Conservation (phyloP, 1,140 invertebrate genomes). For the Hylyphantes graminicola region DNA sequence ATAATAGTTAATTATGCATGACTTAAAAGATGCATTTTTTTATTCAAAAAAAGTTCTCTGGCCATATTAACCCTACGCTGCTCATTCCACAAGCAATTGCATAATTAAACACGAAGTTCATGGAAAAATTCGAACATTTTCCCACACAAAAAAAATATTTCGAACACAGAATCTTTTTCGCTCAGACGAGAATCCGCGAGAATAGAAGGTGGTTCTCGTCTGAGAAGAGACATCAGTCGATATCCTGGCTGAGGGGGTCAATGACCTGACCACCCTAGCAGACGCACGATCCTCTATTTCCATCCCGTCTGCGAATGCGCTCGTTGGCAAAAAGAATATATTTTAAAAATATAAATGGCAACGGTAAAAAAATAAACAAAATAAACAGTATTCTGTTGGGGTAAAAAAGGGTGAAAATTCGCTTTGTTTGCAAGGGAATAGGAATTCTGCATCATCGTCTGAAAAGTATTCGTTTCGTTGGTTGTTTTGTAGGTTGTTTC, state of each 20-base stretch:
- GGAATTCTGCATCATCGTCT: constrained; percentile 6
- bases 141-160: neutral
- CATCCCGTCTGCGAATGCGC: constrained; percentile 21
- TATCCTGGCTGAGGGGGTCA: constrained; percentile 22
- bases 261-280: constrained; percentile 37
- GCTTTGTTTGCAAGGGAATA: constrained; percentile 21
- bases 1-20: too few relatives aligned
- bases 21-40: too few relatives aligned
- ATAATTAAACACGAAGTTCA: neutral
- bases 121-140: neutral
- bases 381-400: neutral
- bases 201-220: neutral
- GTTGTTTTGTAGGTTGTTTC: too few relatives aligned
- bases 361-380: neutral
- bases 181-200: constrained; percentile 31
- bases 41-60: too few relatives aligned
- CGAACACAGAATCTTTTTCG: neutral
- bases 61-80: neutral
- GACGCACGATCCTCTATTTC: constrained; percentile 24
- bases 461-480: too few relatives aligned
- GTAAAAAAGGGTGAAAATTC: neutral
- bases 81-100: neutral
- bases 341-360: neutral
- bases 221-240: constrained; percentile 9
- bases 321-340: neutral